These are phyloP conservation scores for Phymorhynchus buccinoides DNA, from an alignment of 1,140 invertebrate genomes.

Conservation along the genomic window DNA sequence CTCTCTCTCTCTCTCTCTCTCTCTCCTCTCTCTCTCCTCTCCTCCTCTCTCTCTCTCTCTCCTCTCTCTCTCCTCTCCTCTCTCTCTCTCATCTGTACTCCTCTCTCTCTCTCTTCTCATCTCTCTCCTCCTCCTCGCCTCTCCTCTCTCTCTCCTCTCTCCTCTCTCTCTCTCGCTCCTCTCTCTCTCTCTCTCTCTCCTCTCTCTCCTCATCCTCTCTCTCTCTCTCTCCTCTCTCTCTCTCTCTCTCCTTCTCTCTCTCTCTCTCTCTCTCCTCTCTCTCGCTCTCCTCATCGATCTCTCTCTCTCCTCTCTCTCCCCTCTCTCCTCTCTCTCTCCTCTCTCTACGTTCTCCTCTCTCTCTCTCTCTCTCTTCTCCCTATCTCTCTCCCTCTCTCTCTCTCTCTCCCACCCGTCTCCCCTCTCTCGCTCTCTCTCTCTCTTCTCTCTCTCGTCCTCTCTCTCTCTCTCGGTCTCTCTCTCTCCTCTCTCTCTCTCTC, in stretches of 20 bases:
- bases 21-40: no score
- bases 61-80: no score
- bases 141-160: background rate
- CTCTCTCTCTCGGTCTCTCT: background rate
- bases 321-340: background rate
- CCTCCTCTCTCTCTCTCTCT: no score
- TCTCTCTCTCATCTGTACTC: background rate
- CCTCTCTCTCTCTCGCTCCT: background rate
- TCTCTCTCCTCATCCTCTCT: background rate
- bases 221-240: background rate
- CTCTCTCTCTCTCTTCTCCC: background rate
- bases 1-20: no score
- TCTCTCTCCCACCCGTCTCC: background rate
- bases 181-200: background rate
- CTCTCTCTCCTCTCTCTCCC: background rate
- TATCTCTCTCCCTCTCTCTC: background rate
- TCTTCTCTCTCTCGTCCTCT: background rate
- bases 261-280: background rate
- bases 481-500: background rate
- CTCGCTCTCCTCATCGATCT: background rate
- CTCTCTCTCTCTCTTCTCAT: background rate
- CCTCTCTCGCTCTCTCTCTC: background rate
- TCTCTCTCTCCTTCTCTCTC: background rate
- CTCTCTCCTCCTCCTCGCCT: background rate
- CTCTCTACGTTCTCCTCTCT: background rate